Conservation (phyloP, 2,888 invertebrate genomes). For the Julus scanicus region DNA sequence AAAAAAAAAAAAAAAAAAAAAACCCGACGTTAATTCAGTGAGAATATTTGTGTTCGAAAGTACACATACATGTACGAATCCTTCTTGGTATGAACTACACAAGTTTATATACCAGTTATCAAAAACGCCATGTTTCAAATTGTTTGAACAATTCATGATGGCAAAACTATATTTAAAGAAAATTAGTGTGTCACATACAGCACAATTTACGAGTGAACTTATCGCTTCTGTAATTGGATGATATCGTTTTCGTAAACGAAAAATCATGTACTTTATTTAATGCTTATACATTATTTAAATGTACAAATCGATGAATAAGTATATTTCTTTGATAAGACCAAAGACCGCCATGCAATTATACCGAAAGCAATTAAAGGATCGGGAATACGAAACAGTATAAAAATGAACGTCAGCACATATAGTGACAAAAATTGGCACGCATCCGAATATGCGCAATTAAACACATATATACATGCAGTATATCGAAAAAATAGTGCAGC, state of each 20-base stretch:
- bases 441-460: conserved; percentile 40
- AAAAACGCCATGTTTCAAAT: no score
- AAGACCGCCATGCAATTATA: conserved; percentile 3
- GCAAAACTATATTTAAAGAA: not conserved
- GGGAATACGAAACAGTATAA: not conserved
- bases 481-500: conserved; percentile 15
- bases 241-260: conserved; percentile 14
- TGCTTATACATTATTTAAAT: conserved; percentile 25
- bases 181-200: not conserved
- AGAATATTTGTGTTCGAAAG: no score
- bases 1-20: no score
- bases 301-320: conserved; percentile 18
- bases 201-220: conserved; percentile 20
- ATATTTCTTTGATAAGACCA: conserved; percentile 6
- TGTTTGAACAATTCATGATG: not conserved
- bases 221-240: not conserved
- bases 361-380: conserved; percentile 32
- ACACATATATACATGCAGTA: not conserved
- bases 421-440: conserved; percentile 44
- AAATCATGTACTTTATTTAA: not conserved
- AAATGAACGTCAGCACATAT: not conserved
- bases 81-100: not conserved
- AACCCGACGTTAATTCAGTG: no score
- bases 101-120: not conserved
- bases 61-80: no score